Evolutionary conservation across 2,888 invertebrate genomes (phyloP), one percentile per base, ranked within the genome.

Genomic region (Cerastoderma edule): DNA sequence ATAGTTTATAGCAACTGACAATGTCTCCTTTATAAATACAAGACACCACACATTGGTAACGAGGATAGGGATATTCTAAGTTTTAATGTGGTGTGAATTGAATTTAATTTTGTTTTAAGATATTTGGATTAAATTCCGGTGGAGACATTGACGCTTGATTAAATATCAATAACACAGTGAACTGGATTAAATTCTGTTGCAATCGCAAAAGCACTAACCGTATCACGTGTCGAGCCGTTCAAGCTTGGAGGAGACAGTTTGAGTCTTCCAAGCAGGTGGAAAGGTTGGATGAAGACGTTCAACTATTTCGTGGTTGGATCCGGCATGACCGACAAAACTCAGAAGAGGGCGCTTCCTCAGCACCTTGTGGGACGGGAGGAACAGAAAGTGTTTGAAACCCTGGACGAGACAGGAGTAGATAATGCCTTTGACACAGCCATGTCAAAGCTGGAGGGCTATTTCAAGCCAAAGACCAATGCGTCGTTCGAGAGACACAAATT

Each of bases 401-500:
- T 75, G 16, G 66, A 64, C 8, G 28, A 60, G 30, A 66, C 71
- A 13, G 76, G 72, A 28, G 54, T 2, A 5, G 76, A 72, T 24
- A 71, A 68, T 33, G 35, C 63, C 35, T 72, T 27, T 24, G 65
- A 67, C 24, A 32, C 53, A 35, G 76, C 76, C 16, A 57, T 71
- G 0, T 39, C 44, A 28, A 53, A 19, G 4, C 32, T 76, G 13
- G 56, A 63, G 8, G 39, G 35, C 8, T 72, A 76, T 44, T 76
- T 76, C 33, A 73, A 72, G 32, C 72, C 72, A 33, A 76, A 76
- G 46, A 53, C 27, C 5, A 63, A 72, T 28, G n/a, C 68, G 6
- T 48, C 60, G 2, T 76, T 44, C 46, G 64, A 72, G 46, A 54
- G 60, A 48, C 57, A 67, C 22, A 48, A 48, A 19, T 48, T 48